A percentile compares a stretch with the other conserved stretches of the same genome.
Evolutionary conservation across 2,888 invertebrate species (phyloP).

Genomic region (Caenorhabditis japonica): DNA sequence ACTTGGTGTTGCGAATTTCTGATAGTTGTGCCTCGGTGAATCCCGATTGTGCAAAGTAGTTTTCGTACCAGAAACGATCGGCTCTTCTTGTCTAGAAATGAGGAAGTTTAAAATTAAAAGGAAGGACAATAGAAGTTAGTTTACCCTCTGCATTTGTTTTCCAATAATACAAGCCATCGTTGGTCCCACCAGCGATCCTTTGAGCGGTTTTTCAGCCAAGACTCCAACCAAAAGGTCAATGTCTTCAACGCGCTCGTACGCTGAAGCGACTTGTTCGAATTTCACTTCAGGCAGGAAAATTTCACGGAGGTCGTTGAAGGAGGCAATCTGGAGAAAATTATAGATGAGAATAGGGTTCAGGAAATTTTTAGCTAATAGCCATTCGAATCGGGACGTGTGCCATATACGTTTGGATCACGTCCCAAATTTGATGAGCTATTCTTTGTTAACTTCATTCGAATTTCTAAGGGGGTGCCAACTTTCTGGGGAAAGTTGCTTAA

Average conservation of each 20-base stretch:
- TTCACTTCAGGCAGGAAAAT: constrained; percentile 63
- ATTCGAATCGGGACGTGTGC: no score
- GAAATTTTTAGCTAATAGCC: no score
- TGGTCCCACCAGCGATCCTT: constrained; percentile 74
- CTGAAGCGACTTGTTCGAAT: constrained; percentile 60
- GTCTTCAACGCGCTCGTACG: constrained; percentile 72
- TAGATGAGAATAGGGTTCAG: no score
- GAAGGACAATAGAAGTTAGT: no score
- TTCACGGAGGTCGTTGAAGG: constrained; percentile 67
- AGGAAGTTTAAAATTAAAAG: background rate
- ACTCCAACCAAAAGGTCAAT: constrained; percentile 76
- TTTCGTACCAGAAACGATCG: constrained; percentile 78
- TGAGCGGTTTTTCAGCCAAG: constrained; percentile 75
- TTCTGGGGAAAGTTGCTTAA: no score
- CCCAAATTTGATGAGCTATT: no score
- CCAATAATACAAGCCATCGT: constrained; percentile 76
- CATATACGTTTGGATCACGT: no score
- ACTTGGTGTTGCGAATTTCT: constrained; percentile 65
- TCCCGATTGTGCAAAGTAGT: constrained; percentile 73
- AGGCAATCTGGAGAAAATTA: constrained; percentile 61
- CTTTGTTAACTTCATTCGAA: no score
- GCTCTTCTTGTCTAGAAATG: constrained; percentile 64
- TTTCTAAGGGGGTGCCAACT: no score
- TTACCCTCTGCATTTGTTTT: constrained; percentile 76
- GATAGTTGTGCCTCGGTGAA: constrained; percentile 67